Base-by-base conservation (phyloP, 2,888 invertebrate species). In the Heliconius ethilla region DNA sequence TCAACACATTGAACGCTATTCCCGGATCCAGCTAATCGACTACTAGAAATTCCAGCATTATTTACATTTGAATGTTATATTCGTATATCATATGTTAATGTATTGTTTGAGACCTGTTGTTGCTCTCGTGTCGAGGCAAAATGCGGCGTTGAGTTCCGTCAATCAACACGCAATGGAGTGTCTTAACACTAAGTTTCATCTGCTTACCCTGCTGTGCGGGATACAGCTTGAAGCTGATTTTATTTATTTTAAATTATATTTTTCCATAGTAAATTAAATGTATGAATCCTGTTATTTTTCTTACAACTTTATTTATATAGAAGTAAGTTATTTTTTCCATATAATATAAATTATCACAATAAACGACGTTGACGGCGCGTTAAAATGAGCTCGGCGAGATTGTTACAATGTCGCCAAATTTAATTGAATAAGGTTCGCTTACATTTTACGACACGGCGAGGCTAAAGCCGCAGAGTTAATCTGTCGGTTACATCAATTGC, bases 391-490 rank as follows among this genome's bases (percentile, higher is more conserved):
- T 88, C 82, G 86, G 89, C 89, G 89, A 92, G 91, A 92, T 91
- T 90, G 93, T 91, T 92, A 92, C 93, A 92, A 92, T 91, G 90
- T 90, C 90, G 89, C 91, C 88, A 87, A 90, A 91, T 94, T 93
- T 93, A 94, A 94, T 94, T 91, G 92, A 94, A 94, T 93, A 92
- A 92, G 90, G 90, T 87, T 92, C 92, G 93, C 90, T 92, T 91
- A 93, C 92, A 93, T 92, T 93, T 94, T 90, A 92, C 90, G 92
- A 90, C 89, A 87, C 87, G 88, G 86, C 88, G 88, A 87, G 86
- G 85, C 85, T 87, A 89, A 93, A 92, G 89, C 90, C 91, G 84
- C 88, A 87, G 88, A 89, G 91, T 93, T 93, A 93, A 94, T 93
- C 92, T 91, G 85, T 86, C 84, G 87, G 88, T 89, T 88, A 92